phyloP scores from a whole-genome alignment of 2,888 invertebrate genomes.

The Bugula neritina region DNA sequence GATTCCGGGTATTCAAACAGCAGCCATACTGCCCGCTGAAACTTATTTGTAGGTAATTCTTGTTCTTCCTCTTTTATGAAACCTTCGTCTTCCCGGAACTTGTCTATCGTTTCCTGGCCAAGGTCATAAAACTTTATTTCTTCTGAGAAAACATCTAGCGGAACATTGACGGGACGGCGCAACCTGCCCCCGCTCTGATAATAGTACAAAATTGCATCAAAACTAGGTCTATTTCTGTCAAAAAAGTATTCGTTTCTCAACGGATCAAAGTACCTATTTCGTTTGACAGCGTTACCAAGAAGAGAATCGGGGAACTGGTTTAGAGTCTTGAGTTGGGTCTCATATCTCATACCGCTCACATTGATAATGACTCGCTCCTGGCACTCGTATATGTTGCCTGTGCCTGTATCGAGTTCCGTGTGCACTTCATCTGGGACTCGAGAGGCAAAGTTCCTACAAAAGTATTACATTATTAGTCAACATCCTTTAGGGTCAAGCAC shows the following conservation, averaged over 20 bases:
- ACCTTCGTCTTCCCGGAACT: constrained; percentile 79
- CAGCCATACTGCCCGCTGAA: constrained; percentile 96
- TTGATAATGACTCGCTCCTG: constrained; percentile 53
- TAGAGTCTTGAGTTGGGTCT: constrained; percentile 93
- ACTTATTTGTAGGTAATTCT: constrained; percentile 91
- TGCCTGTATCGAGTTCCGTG: constrained; percentile 13
- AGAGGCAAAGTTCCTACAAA: too few relatives aligned
- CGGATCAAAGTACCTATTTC: constrained; percentile 95
- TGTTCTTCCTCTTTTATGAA: constrained; percentile 99
- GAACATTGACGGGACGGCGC: constrained; percentile 95
- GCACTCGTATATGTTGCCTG: constrained; percentile 19
- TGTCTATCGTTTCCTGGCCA: constrained; percentile 73
- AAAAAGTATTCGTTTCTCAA: constrained; percentile 95
- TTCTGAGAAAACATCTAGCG: constrained; percentile 93
- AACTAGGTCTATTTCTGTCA: constrained; percentile 95
- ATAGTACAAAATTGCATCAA: constrained; percentile 96
- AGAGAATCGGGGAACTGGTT: constrained; percentile 98
- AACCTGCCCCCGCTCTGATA: constrained; percentile 86
- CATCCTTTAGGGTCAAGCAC: too few relatives aligned
- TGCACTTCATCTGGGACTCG: neutral
- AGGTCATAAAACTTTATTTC: constrained; percentile 99
- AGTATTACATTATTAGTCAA: too few relatives aligned
- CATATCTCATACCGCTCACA: constrained; percentile 88
- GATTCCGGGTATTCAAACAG: constrained; percentile 99
- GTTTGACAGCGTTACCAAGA: constrained; percentile 69